Evolutionary conservation across 2,888 invertebrate genomes (phyloP).

Genomic region (Strigamia crassipes): DNA sequence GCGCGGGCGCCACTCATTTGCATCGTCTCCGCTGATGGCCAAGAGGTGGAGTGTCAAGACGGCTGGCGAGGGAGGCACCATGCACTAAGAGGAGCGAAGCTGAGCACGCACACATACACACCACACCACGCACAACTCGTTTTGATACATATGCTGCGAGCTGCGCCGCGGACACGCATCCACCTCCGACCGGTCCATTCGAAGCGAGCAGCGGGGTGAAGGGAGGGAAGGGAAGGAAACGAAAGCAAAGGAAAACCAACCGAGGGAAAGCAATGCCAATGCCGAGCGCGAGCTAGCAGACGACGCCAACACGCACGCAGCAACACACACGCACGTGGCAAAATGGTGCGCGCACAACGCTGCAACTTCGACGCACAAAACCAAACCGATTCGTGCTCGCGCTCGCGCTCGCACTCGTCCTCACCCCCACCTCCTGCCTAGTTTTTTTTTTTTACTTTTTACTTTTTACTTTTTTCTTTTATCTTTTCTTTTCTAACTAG

Average conservation of each 20-base stretch:
- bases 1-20: conserved; percentile 41
- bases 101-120: conserved; percentile 22
- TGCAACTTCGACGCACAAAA: no score
- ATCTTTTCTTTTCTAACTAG: conserved; percentile 25
- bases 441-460: not conserved
- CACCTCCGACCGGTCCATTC: conserved; percentile 33
- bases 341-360: no score
- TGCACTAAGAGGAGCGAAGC: not conserved
- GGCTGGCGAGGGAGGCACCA: not conserved
- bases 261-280: no score
- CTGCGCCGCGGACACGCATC: conserved; percentile 42
- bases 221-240: not conserved
- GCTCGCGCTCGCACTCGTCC: no score
- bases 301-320: not conserved
- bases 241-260: no score
- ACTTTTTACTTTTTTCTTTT: conserved; percentile 13
- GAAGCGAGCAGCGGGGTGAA: not conserved
- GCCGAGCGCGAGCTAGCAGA: not conserved
- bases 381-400: no score
- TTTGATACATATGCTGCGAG: conserved; percentile 43
- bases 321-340: conserved; percentile 19
- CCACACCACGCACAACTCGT: conserved; percentile 41
- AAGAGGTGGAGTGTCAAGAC: conserved; percentile 38
- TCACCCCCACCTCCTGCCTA: not conserved
- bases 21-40: conserved; percentile 37